Evolutionary conservation across 2,888 invertebrate genomes (phyloP).

Genomic region (Trachelus iudaicus): DNA sequence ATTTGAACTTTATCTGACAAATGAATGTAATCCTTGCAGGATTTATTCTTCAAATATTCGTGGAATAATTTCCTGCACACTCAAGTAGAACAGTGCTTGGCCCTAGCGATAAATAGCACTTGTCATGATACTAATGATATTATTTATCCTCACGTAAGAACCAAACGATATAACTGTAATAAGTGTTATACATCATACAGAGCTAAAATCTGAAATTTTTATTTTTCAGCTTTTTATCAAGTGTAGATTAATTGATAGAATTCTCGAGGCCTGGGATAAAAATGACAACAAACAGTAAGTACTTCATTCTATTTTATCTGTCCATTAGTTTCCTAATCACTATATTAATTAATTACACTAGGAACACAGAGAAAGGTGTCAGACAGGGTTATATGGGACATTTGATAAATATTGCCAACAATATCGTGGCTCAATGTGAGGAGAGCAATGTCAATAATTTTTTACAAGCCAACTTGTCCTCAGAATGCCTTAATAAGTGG

Average conservation of each 20-base stretch:
- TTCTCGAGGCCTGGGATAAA: constrained; percentile 84
- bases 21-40: constrained; percentile 69
- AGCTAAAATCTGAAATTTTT: constrained; percentile 27
- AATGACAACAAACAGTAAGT: constrained; percentile 83
- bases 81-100: constrained; percentile 84
- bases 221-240: constrained; percentile 79
- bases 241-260: constrained; percentile 81
- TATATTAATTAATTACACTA: constrained; percentile 36
- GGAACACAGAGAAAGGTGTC: constrained; percentile 68
- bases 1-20: not conserved
- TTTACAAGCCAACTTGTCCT: constrained; percentile 68
- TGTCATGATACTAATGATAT: constrained; percentile 51
- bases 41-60: constrained; percentile 88
- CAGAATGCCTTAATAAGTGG: constrained; percentile 59
- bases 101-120: constrained; percentile 72
- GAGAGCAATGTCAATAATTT: constrained; percentile 69
- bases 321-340: not conserved
- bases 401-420: constrained; percentile 72
- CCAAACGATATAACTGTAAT: not conserved
- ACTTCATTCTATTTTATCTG: not conserved
- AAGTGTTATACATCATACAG: not conserved
- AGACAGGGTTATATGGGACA: constrained; percentile 77
- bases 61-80: constrained; percentile 97
- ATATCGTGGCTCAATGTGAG: constrained; percentile 69
- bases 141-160: constrained; percentile 67